These are phyloP conservation scores for Furnarius figulus DNA, from an alignment of 2,113 vertebrate genomes.

Conservation along the genomic window DNA sequence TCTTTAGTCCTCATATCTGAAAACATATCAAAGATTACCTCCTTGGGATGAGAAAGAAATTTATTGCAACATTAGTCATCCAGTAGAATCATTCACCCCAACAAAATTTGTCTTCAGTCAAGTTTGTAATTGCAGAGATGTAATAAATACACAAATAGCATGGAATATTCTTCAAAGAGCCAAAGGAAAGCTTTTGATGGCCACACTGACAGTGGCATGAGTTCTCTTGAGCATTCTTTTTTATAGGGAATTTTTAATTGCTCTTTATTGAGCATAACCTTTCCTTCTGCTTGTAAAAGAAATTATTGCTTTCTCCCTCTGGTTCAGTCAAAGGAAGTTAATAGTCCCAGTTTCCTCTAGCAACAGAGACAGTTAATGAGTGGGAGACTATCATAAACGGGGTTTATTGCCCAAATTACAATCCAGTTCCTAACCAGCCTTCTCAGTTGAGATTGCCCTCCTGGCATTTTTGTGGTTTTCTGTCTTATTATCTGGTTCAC, in stretches of 20 bases:
- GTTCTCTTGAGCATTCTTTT: conserved; percentile 43
- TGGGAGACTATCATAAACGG: conserved; percentile 50
- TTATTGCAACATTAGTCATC: not conserved
- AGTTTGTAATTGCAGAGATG: not conserved
- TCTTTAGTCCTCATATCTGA: not conserved
- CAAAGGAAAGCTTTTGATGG: not conserved
- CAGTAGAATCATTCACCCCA: not conserved
- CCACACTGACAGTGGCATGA: not conserved
- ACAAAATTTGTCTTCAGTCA: not conserved
- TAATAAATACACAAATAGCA: not conserved
- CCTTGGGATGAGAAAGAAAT: not conserved
- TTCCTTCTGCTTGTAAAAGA: conserved; percentile 74
- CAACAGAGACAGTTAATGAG: conserved; percentile 61
- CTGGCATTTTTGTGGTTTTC: conserved; percentile 19
- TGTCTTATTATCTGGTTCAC: not conserved
- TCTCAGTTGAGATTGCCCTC: conserved; percentile 7
- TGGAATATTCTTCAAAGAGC: not conserved
- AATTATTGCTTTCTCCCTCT: conserved; percentile 58
- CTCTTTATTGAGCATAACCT: conserved; percentile 76
- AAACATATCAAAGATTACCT: not conserved
- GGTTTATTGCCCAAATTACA: conserved; percentile 73
- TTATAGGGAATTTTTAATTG: conserved; percentile 75
- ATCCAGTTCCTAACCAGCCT: conserved; percentile 49
- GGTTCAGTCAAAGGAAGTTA: conserved; percentile 65
- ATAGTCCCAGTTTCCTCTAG: conserved; percentile 65